phyloP scores from a whole-genome alignment of 2,888 invertebrate genomes.

The Gasteruption jaculator region DNA sequence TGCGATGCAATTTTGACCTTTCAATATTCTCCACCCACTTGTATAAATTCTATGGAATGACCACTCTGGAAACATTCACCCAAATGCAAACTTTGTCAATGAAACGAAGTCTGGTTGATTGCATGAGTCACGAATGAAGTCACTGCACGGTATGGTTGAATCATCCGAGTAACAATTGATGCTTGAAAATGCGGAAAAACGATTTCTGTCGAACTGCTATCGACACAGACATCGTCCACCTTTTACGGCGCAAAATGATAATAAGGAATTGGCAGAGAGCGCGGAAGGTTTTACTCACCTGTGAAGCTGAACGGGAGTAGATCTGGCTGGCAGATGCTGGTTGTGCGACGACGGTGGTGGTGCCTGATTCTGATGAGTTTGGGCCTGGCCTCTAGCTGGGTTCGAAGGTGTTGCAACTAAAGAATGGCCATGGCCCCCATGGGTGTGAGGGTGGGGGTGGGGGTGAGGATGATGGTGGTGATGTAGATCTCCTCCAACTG shows the following conservation, averaged over 20 bases:
- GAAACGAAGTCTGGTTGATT: too few relatives aligned
- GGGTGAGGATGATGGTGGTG: conserved; percentile 48
- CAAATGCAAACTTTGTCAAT: too few relatives aligned
- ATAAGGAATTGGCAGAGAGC: neutral
- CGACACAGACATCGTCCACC: too few relatives aligned
- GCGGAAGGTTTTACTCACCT: conserved; percentile 37
- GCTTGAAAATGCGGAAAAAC: neutral
- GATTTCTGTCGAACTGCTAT: conserved; percentile 1
- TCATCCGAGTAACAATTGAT: neutral
- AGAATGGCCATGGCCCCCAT: conserved; percentile 42
- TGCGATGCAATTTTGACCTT: too few relatives aligned
- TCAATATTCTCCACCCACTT: too few relatives aligned
- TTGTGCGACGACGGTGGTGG: conserved; percentile 45
- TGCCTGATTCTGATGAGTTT: conserved; percentile 36
- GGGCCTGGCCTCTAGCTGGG: conserved; percentile 42
- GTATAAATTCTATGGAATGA: too few relatives aligned
- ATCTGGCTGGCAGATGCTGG: conserved; percentile 47
- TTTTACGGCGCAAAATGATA: too few relatives aligned
- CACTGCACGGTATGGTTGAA: too few relatives aligned
- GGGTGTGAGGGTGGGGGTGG: conserved; percentile 32
- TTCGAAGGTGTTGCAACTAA: conserved; percentile 43
- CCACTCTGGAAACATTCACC: too few relatives aligned
- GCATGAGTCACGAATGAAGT: too few relatives aligned
- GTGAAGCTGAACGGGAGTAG: conserved; percentile 46
- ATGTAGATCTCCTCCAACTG: conserved; percentile 47